Evolutionary conservation across 1,140 invertebrate species (phyloP).

Genomic region (Alviniconcha marisindica): DNA sequence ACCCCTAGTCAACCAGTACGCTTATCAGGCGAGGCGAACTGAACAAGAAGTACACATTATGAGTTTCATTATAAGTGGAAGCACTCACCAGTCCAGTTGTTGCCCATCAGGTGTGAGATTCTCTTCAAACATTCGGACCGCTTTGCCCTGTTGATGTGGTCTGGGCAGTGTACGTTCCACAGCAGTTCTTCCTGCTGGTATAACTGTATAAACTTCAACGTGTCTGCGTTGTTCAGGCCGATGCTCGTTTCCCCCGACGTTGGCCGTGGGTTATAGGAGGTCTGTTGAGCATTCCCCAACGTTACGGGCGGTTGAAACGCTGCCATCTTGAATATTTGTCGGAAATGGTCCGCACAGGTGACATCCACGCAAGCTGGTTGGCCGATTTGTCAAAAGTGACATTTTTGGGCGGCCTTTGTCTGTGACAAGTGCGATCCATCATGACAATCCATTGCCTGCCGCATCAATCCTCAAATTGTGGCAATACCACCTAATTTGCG

Average conservation of each 20-base stretch:
- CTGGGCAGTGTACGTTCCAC: constrained; percentile 7
- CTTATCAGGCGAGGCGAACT: no score
- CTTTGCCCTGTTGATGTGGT: neutral
- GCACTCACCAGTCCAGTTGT: constrained; percentile 7
- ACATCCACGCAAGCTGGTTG: neutral
- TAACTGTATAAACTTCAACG: neutral
- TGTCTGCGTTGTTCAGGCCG: neutral
- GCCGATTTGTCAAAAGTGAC: neutral
- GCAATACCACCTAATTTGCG: no score
- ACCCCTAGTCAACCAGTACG: no score
- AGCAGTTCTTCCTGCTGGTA: constrained; percentile 16
- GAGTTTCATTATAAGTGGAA: no score
- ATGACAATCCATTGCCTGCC: no score
- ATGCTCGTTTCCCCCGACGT: neutral
- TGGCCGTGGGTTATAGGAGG: no score
- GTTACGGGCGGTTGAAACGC: neutral
- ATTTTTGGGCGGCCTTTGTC: no score
- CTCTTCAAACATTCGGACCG: neutral
- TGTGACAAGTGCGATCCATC: neutral
- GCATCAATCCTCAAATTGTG: no score
- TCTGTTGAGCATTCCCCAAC: no score
- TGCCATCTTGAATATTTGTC: constrained; percentile 15
- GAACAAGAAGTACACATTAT: no score
- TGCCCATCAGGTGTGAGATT: neutral
- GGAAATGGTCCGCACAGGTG: no score